Conservation (phyloP, 1,140 invertebrate genomes). For the Formica selysi region DNA sequence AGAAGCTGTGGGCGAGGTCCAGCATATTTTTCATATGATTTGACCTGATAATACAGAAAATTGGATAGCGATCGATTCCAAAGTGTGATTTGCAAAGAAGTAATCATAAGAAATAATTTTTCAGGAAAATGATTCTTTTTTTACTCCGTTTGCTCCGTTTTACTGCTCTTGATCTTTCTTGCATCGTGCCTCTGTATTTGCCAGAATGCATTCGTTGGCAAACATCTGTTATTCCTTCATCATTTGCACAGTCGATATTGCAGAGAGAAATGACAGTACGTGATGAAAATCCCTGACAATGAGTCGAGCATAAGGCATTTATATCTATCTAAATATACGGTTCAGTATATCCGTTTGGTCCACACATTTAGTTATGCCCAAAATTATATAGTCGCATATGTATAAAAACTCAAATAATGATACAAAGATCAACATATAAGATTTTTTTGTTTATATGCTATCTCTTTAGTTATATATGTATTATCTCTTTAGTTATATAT, state of each 20-base stretch:
- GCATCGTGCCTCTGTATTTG: neutral
- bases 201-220: constrained; percentile 10
- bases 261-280: neutral
- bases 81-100: neutral
- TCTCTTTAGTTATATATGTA: neutral
- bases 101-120: too few species aligned
- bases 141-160: neutral
- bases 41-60: neutral
- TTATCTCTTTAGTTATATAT: neutral
- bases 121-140: too few species aligned
- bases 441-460: neutral
- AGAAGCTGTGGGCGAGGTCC: constrained; percentile 74
- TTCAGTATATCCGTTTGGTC: neutral
- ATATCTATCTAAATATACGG: neutral
- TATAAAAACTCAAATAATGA: neutral
- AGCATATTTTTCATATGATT: neutral
- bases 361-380: too few species aligned
- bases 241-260: constrained; percentile 19
- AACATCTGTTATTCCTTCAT: constrained; percentile 51
- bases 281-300: neutral
- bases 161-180: neutral
- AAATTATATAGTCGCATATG: neutral
- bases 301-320: neutral
- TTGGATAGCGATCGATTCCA: neutral
- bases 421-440: neutral